Base-by-base conservation (phyloP, 1,140 invertebrate genomes). In the Lordiphosa clarofinis region DNA sequence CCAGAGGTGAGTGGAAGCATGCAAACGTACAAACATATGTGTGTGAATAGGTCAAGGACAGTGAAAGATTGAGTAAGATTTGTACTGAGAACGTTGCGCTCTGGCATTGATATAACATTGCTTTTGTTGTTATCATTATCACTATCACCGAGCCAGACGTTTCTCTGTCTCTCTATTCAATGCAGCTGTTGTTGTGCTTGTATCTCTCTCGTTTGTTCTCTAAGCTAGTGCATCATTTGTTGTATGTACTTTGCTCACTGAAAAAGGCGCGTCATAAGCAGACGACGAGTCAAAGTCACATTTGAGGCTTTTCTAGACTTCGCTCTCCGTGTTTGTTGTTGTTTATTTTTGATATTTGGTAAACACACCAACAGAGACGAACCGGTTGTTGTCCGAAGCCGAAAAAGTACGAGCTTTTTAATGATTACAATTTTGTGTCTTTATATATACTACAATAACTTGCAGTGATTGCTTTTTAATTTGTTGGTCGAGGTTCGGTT, bases 1-100 rank as follows among this genome's bases (percentile, higher is more conserved):
- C 96, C 96, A 9, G 93, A 94, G 91, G 96, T 97, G 90, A 92
- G 92, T 90, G 6, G 21, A 52, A 31, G 13, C 24, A 39, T 36
- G 40, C 49, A 55, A 36, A 50, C 21, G 7, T 7, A 1, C 8
- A 13, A 8, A 4, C 11, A 11, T 40, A 6, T 19, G 13, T 31
- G 28, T 44, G 35, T 12, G 15, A 38, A 15, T 10, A 48, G 43
- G n/a, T 54, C 21, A 63, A 35, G 12, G 39, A 21, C 53, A 69
- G 59, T 73, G 61, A 46, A 36, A 31, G 2, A 31, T 31, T 31
- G 6, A 8, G 28, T 7, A 31, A 31, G 28, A 31, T 31, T 31
- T 31, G 28, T 31, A 31, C 5, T 31, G 28, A 31, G 28, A 31
- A 31, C 8, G 28, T 31, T 31, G 7, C 6, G 28, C 1, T 6